Percentiles rank a stretch among this genome's conserved stretches.
Conservation (phyloP, 1,140 invertebrate genomes). For the Caenorhabditis remanei region DNA sequence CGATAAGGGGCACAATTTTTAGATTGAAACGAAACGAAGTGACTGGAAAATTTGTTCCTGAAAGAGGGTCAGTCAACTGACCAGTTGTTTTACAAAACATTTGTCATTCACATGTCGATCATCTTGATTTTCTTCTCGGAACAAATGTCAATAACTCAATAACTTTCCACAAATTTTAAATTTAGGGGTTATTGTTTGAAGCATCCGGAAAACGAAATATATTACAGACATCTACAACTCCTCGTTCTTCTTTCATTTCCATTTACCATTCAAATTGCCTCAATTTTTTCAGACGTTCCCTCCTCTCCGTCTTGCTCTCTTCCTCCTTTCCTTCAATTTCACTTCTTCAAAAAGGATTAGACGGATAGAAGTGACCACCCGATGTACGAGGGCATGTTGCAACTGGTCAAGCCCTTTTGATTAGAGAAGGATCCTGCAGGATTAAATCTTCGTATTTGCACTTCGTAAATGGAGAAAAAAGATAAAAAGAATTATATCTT, state of each 20-base stretch:
- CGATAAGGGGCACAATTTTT: conserved; percentile 16
- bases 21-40: not conserved
- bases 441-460: not conserved
- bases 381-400: not conserved
- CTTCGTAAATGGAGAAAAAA: not conserved
- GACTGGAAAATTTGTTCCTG: not conserved
- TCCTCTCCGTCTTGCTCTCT: not conserved
- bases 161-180: too few relatives aligned
- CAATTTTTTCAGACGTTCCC: conserved; percentile 20
- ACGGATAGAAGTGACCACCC: not conserved
- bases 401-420: conserved; percentile 7
- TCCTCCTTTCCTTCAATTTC: not conserved
- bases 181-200: too few relatives aligned
- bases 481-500: too few relatives aligned
- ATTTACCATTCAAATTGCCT: not conserved
- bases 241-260: not conserved
- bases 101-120: not conserved
- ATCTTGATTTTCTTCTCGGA: not conserved
- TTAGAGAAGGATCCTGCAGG: not conserved
- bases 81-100: not conserved
- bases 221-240: not conserved
- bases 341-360: not conserved
- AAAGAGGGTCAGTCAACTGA: conserved; percentile 22
- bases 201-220: not conserved
- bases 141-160: not conserved